These are phyloP conservation scores for Gopherus evgoodei DNA, from an alignment of 2,113 vertebrate genomes.

Conservation along the genomic window DNA sequence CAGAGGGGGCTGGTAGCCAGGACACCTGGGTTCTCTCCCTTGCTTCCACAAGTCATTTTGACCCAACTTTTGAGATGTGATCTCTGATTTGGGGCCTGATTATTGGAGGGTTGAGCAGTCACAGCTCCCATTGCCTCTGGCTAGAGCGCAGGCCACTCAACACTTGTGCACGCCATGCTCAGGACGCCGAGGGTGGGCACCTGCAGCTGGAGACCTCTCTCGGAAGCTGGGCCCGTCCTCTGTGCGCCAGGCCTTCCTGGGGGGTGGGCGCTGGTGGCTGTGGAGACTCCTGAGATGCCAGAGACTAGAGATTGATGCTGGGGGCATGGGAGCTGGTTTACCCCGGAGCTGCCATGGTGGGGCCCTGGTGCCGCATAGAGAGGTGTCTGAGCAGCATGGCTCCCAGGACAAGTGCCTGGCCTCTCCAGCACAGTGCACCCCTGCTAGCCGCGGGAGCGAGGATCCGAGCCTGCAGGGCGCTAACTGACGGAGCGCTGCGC, in stretches of 20 bases:
- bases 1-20: no score
- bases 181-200: background rate
- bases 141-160: background rate
- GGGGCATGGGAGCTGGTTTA: background rate
- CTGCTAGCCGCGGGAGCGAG: background rate
- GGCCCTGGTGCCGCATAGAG: no score
- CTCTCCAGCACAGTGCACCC: no score
- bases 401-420: no score
- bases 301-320: background rate
- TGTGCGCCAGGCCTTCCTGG: background rate
- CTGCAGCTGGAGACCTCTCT: background rate
- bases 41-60: background rate
- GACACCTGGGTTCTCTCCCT: no score
- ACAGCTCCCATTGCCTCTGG: background rate
- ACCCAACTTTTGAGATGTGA: fast-evolving
- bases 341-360: no score
- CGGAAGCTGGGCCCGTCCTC: background rate
- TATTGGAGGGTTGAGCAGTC: background rate
- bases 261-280: background rate
- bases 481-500: background rate
- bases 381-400: background rate
- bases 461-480: background rate
- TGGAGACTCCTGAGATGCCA: background rate
- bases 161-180: background rate
- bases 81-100: background rate